These are phyloP conservation scores for Mastomys coucha DNA, from an alignment of 2,113 vertebrate genomes.

Conservation along the genomic window DNA sequence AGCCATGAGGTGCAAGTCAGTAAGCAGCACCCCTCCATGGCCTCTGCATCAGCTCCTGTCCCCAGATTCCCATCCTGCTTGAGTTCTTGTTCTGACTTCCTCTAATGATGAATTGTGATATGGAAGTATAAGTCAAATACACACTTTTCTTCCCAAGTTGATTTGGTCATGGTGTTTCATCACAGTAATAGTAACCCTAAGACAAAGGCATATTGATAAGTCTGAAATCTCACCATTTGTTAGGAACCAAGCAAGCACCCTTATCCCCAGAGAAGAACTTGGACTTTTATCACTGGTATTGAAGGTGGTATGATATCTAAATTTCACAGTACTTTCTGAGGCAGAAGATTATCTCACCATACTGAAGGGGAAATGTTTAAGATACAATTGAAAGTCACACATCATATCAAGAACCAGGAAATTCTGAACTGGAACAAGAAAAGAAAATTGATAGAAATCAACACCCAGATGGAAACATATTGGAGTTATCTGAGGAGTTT, in stretches of 20 bases:
- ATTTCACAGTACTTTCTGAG: background rate
- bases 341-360: background rate
- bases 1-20: background rate
- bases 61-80: background rate
- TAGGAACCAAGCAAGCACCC: background rate
- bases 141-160: background rate
- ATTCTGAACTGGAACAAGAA: conserved; percentile 31
- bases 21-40: background rate
- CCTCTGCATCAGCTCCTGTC: background rate
- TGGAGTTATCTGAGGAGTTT: conserved; percentile 52
- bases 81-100: background rate
- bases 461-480: conserved; percentile 5
- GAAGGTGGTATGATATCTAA: background rate
- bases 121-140: background rate
- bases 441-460: conserved; percentile 7
- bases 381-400: background rate
- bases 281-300: background rate
- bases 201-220: background rate
- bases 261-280: background rate
- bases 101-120: background rate
- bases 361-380: background rate
- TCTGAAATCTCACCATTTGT: background rate
- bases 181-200: background rate
- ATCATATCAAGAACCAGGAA: background rate
- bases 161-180: background rate